Evolutionary conservation across 1,140 invertebrate genomes (phyloP).

Genomic region (Lucilia cuprina): DNA sequence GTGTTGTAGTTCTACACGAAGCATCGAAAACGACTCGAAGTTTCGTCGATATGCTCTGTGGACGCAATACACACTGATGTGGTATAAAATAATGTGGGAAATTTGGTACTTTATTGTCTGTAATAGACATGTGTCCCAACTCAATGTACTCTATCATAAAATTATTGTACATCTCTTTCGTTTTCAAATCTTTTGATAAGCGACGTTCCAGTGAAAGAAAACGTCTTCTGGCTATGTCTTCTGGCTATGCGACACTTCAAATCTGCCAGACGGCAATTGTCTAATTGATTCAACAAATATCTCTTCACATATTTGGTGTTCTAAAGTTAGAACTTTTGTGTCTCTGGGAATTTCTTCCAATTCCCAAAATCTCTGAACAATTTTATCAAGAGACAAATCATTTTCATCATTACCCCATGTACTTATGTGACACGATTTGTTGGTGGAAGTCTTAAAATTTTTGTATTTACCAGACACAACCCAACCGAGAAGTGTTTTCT

Average conservation of each 20-base stretch:
- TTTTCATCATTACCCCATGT: neutral
- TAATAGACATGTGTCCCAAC: constrained; percentile 55
- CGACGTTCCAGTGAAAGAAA: constrained; percentile 51
- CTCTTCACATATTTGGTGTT: constrained; percentile 42
- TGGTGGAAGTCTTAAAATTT: neutral
- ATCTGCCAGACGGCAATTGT: neutral
- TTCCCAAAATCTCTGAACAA: constrained; percentile 47
- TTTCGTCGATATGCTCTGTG: constrained; percentile 40
- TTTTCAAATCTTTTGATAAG: constrained; percentile 40
- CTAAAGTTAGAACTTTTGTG: no score
- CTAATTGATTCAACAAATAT: neutral
- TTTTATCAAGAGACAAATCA: neutral
- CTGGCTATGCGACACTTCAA: constrained; percentile 44
- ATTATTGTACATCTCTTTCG: constrained; percentile 39
- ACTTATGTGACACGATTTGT: neutral
- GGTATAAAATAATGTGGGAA: constrained; percentile 45
- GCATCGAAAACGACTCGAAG: constrained; percentile 37
- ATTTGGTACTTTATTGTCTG: constrained; percentile 42
- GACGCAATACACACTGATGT: constrained; percentile 31
- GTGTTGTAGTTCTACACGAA: constrained; percentile 30
- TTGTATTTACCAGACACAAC: constrained; percentile 20
- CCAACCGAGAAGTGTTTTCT: neutral
- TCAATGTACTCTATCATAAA: constrained; percentile 55
- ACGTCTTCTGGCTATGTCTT: constrained; percentile 44
- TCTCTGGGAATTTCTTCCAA: constrained; percentile 46